Evolutionary conservation across 30 jellyfish, hydroid and myxozoan genomes (phyloP).

Genomic region (Calvadosia cruxmelitensis): DNA sequence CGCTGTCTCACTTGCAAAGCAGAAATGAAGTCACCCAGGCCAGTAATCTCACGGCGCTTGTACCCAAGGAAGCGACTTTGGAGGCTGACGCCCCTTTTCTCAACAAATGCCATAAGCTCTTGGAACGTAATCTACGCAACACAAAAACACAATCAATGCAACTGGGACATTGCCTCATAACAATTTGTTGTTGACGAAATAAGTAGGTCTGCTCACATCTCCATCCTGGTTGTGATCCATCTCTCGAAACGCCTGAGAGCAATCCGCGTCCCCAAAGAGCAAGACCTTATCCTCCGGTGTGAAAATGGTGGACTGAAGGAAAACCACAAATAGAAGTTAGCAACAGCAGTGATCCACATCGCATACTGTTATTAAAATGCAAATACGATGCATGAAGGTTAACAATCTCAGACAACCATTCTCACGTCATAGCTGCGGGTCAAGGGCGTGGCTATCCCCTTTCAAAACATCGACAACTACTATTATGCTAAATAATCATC

Average conservation of each 20-base stretch:
- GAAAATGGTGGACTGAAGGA: slow-evolving; percentile 45
- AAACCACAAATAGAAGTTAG: too few relatives aligned
- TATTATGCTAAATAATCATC: too few relatives aligned
- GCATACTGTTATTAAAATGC: too few relatives aligned
- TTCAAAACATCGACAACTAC: too few relatives aligned
- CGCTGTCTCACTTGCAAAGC: slow-evolving; percentile 82
- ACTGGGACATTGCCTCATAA: too few relatives aligned
- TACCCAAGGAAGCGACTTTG: slow-evolving; percentile 96
- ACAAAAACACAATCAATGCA: too few relatives aligned
- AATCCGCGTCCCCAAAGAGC: slow-evolving; percentile 70
- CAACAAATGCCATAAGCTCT: slow-evolving; percentile 84
- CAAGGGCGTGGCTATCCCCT: too few relatives aligned
- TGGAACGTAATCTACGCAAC: slow-evolving; percentile 71
- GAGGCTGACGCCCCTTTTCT: slow-evolving; percentile 80
- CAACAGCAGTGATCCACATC: too few relatives aligned
- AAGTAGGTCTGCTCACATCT: slow-evolving; percentile 34
- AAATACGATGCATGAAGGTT: too few relatives aligned
- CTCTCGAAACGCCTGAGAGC: slow-evolving; percentile 61
- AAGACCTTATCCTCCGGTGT: slow-evolving; percentile 58
- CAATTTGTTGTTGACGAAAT: too few relatives aligned
- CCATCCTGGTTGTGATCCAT: slow-evolving; percentile 91
- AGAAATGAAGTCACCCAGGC: slow-evolving; percentile 75
- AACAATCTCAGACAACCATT: too few relatives aligned
- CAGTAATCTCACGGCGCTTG: slow-evolving; percentile 69
- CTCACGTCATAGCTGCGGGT: too few relatives aligned